Percentiles rank a stretch among this genome's conserved stretches.
These are phyloP conservation scores for Virgularia gustaviana DNA, from an alignment of 92 coral and sea anemone genomes.

Conservation along the genomic window DNA sequence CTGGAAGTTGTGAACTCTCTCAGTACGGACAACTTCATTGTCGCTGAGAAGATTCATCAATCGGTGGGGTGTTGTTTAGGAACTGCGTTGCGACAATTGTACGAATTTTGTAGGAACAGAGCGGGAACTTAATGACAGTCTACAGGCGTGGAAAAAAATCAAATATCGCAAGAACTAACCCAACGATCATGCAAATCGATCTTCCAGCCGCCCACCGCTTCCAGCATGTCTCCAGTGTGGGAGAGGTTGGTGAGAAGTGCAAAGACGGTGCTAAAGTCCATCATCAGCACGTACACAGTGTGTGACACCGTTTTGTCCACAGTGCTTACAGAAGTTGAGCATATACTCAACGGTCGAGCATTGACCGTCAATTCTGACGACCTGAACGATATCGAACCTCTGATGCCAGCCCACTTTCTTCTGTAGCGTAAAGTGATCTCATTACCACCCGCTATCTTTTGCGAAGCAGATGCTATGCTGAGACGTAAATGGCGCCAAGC, in stretches of 20 bases:
- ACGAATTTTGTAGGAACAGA: too few relatives aligned
- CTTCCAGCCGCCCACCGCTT: conserved; percentile 54
- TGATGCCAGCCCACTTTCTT: conserved; percentile 52
- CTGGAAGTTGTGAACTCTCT: too few relatives aligned
- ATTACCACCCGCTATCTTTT: conserved; percentile 53
- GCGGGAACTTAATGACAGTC: too few relatives aligned
- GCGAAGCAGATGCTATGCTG: conserved; percentile 18
- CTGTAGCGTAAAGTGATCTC: conserved; percentile 42
- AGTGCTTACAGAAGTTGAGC: conserved; percentile 43
- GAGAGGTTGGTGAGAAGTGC: conserved; percentile 44
- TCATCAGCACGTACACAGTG: conserved; percentile 14
- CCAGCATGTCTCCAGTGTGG: conserved; percentile 57
- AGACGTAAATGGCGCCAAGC: conserved; percentile 58
- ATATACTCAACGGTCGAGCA: conserved; percentile 42
- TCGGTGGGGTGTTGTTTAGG: too few relatives aligned
- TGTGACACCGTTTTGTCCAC: conserved; percentile 35
- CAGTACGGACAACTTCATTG: too few relatives aligned
- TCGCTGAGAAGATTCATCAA: too few relatives aligned
- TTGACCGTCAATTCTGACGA: conserved; percentile 50
- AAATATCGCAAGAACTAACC: too few relatives aligned
- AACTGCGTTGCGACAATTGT: too few relatives aligned
- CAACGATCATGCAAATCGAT: conserved; percentile 55
- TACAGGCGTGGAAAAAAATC: too few relatives aligned
- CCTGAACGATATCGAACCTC: conserved; percentile 43
- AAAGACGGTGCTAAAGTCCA: conserved; percentile 24